Evolutionary conservation across 2,888 invertebrate species (phyloP).

Genomic region (Euzophera pinguis): DNA sequence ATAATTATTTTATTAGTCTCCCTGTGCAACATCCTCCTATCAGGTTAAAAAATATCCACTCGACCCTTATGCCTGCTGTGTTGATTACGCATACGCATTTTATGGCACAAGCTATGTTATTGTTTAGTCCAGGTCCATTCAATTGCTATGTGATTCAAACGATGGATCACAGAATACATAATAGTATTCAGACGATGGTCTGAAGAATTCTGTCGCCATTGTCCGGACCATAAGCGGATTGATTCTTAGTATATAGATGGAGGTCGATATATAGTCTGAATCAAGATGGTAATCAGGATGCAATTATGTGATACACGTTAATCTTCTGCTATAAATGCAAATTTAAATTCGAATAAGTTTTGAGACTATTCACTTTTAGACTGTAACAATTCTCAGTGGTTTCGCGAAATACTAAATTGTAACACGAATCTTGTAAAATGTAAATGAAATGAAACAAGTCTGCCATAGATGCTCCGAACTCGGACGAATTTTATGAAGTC

Average conservation of each 20-base stretch:
- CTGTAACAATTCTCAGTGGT: no score
- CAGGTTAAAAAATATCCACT: no score
- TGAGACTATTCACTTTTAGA: no score
- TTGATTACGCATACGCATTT: conserved; percentile 8
- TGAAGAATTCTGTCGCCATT: background rate
- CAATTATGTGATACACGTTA: background rate
- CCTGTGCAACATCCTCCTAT: no score
- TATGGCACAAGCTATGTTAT: conserved; percentile 14
- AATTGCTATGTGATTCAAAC: conserved; percentile 12
- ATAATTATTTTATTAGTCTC: no score
- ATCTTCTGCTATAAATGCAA: background rate
- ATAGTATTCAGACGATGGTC: no score
- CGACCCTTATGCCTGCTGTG: background rate
- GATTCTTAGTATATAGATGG: conserved; percentile 1
- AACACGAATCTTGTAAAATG: no score
- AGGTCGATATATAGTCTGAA: no score
- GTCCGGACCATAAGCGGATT: background rate
- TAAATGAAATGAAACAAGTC: no score
- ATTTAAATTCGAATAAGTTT: background rate
- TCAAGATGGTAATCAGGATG: conserved; percentile 1
- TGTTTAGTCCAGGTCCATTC: conserved; percentile 13
- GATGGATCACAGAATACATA: background rate
- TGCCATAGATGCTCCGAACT: no score
- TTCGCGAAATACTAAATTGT: no score
- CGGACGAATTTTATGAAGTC: no score